Evolutionary conservation across 2,888 invertebrate species (phyloP).

Genomic region (Drosophila testacea): DNA sequence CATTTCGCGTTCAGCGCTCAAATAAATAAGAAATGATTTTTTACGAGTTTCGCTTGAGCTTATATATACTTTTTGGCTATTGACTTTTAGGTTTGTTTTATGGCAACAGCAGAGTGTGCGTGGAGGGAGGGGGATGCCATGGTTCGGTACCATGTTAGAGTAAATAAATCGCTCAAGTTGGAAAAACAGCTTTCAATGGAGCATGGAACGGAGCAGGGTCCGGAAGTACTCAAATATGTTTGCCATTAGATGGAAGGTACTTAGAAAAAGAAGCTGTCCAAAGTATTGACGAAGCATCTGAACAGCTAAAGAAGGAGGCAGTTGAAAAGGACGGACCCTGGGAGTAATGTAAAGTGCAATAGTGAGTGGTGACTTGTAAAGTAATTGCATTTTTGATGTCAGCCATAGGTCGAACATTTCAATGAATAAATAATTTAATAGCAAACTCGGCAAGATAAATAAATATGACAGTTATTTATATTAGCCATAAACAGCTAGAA

Average conservation of each 20-base stretch:
- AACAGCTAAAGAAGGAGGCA: not conserved
- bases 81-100: constrained; percentile 72
- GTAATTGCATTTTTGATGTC: constrained; percentile 45
- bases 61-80: constrained; percentile 54
- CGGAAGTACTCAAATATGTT: constrained; percentile 73
- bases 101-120: constrained; percentile 17
- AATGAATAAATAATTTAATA: constrained; percentile 31
- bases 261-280: constrained; percentile 35
- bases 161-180: constrained; percentile 76
- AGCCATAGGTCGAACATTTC: constrained; percentile 38
- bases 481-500: not conserved
- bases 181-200: constrained; percentile 44
- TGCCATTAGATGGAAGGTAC: constrained; percentile 63
- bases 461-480: not conserved
- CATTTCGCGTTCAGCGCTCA: constrained; percentile 67
- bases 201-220: constrained; percentile 15
- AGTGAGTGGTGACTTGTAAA: constrained; percentile 17
- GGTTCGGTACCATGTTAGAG: constrained; percentile 59
- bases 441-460: constrained; percentile 9
- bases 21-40: constrained; percentile 78
- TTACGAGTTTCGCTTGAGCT: constrained; percentile 52
- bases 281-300: constrained; percentile 30
- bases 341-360: constrained; percentile 33
- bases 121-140: not conserved
- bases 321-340: not conserved